Evolutionary conservation across 2,113 vertebrate species (phyloP).

Genomic region (Psephotus haematonotus): DNA sequence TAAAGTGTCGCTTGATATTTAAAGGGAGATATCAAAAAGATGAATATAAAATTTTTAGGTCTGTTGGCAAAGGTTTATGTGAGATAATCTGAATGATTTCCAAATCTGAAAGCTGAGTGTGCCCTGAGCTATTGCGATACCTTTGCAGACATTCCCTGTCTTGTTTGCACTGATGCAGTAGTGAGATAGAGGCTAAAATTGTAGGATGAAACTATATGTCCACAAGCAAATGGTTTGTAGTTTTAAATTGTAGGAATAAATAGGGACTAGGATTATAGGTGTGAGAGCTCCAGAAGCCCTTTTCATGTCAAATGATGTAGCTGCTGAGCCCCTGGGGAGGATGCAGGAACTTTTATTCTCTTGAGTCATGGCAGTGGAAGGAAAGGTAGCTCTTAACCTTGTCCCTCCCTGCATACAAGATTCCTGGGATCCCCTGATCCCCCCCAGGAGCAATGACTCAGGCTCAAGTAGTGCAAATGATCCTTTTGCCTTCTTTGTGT

Average conservation of each 20-base stretch:
- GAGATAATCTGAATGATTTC: neutral
- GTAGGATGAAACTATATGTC: neutral
- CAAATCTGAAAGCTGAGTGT: neutral
- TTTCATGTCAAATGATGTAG: neutral
- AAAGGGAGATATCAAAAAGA: neutral
- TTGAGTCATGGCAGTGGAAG: rapidly evolving
- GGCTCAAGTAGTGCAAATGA: rapidly evolving
- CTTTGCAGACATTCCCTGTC: neutral
- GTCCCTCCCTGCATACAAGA: neutral
- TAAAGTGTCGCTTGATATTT: neutral
- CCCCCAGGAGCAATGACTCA: rapidly evolving
- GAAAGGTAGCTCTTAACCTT: neutral
- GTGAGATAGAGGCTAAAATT: neutral
- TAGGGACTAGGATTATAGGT: neutral
- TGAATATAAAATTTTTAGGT: neutral
- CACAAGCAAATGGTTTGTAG: neutral
- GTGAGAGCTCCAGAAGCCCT: neutral
- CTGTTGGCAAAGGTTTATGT: neutral
- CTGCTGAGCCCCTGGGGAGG: neutral
- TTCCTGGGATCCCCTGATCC: too few species aligned
- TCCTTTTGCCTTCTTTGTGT: neutral
- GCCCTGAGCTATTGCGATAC: neutral
- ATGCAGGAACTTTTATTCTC: neutral
- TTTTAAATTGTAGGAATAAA: neutral
- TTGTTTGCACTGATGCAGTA: neutral